Conservation (phyloP, 1,140 invertebrate species). For the Schlechtendalia chinensis region DNA sequence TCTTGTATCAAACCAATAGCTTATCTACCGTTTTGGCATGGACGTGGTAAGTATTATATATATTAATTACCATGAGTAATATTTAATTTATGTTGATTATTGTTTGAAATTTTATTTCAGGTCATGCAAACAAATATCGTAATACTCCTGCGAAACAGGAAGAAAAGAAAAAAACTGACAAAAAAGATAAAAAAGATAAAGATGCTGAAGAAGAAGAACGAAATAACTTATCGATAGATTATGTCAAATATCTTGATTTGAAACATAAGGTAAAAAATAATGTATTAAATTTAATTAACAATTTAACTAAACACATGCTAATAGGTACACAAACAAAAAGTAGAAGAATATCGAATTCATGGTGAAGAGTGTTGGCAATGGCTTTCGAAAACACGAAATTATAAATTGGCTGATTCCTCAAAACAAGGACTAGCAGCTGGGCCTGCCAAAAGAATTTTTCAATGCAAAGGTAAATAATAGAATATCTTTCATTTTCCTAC, state of each 20-base stretch:
- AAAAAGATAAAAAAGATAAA: constrained; percentile 87
- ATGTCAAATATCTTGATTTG: constrained; percentile 89
- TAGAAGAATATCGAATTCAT: constrained; percentile 93
- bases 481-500: neutral
- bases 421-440: constrained; percentile 65
- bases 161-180: constrained; percentile 89
- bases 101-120: constrained; percentile 55
- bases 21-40: constrained; percentile 91
- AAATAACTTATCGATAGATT: constrained; percentile 73
- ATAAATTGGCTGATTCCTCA: constrained; percentile 57
- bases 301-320: neutral
- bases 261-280: constrained; percentile 70
- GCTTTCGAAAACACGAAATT: constrained; percentile 69
- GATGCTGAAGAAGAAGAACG: constrained; percentile 84
- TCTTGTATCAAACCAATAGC: constrained; percentile 88
- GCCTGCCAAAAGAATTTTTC: constrained; percentile 76
- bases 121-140: constrained; percentile 75
- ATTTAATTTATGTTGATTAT: neutral
- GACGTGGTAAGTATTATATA: constrained; percentile 68
- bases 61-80: neutral
- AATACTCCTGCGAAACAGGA: constrained; percentile 87
- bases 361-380: constrained; percentile 94
- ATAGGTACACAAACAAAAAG: constrained; percentile 91
- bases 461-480: constrained; percentile 66
- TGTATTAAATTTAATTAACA: neutral